Evolutionary conservation across 2,888 invertebrate genomes (phyloP).

Genomic region (Zygogramma bicolorata): DNA sequence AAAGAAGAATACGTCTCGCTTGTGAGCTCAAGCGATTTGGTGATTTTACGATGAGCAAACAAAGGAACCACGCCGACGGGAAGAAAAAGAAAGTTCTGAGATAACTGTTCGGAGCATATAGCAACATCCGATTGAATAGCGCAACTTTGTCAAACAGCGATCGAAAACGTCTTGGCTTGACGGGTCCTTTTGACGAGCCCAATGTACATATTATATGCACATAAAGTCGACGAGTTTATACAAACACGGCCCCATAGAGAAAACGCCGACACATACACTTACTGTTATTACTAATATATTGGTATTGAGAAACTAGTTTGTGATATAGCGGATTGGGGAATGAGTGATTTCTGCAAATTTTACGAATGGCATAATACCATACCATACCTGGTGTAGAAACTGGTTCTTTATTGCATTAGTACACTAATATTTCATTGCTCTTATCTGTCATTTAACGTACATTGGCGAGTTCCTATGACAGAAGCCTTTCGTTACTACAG

Average conservation of each 20-base stretch:
- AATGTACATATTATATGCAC: background rate
- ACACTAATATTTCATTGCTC: no score
- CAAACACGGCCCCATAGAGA: background rate
- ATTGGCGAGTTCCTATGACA: no score
- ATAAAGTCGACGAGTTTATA: background rate
- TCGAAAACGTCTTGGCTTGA: background rate
- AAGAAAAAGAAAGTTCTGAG: background rate
- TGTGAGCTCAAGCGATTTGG: background rate
- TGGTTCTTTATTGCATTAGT: no score
- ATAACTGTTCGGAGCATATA: constrained; percentile 2
- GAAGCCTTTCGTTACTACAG: no score
- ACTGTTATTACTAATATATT: no score
- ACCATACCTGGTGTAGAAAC: no score
- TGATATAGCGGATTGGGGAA: no score
- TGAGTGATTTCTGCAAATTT: no score
- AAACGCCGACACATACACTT: background rate
- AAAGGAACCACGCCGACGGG: no score
- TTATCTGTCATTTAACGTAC: no score
- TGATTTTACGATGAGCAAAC: constrained; percentile 3
- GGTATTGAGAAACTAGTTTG: no score
- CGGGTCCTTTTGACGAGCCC: background rate
- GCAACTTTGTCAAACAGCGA: background rate
- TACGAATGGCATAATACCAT: no score
- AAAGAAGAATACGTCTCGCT: background rate
- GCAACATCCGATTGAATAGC: constrained; percentile 1